Conservation (phyloP, 2,888 invertebrate genomes). For the Drosophila rellima region DNA sequence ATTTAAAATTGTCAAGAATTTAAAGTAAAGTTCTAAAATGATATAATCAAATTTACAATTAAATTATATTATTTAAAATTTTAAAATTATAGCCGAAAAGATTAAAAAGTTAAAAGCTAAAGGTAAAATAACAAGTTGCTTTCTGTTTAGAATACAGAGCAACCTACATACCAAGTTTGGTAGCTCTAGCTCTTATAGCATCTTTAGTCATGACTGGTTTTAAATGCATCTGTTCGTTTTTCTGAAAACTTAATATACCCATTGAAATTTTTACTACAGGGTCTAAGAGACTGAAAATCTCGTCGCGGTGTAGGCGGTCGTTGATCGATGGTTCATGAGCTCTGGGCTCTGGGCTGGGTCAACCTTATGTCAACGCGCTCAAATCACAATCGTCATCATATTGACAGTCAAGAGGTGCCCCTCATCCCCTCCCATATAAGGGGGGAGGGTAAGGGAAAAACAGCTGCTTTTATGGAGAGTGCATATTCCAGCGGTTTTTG, state of each 20-base stretch:
- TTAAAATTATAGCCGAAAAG: no score
- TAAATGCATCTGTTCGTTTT: not conserved
- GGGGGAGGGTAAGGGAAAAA: not conserved
- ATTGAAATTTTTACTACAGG: not conserved
- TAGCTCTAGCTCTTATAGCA: no score
- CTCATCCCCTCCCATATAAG: not conserved
- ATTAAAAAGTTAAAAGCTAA: no score
- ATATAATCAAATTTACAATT: no score
- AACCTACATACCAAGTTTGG: no score
- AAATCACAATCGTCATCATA: constrained; percentile 23
- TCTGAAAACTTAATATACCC: not conserved
- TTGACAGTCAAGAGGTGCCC: not conserved
- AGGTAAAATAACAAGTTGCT: no score
- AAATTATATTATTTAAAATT: no score
- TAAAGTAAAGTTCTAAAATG: no score
- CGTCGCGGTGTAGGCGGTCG: constrained; percentile 11
- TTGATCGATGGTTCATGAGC: constrained; percentile 5
- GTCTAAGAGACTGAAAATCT: not conserved
- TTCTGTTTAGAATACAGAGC: no score
- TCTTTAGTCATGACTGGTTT: no score
- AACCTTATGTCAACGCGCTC: constrained; percentile 14
- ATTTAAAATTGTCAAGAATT: no score
- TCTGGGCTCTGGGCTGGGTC: not conserved
- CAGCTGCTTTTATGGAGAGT: constrained; percentile 49
- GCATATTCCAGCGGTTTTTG: constrained; percentile 34